Evolutionary conservation across 2,888 invertebrate species (phyloP).

Genomic region (Theretra japonica): DNA sequence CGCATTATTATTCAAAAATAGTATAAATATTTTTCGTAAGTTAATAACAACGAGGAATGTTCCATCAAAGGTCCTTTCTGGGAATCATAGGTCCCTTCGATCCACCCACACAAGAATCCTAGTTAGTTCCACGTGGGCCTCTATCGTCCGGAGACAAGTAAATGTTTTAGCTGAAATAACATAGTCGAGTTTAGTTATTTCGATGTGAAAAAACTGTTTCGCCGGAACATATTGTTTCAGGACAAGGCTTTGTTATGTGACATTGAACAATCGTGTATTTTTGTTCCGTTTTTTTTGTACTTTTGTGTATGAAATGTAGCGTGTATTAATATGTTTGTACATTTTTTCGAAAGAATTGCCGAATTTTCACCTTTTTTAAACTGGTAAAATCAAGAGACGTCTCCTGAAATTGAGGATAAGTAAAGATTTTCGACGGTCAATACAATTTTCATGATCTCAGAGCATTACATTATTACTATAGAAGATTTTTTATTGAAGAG

Average conservation of each 20-base stretch:
- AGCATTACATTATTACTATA: too few species aligned
- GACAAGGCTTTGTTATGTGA: conserved; percentile 16
- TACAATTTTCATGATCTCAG: too few species aligned
- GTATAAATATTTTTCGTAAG: not conserved
- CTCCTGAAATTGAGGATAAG: too few species aligned
- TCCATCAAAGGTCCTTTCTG: not conserved
- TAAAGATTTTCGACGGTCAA: too few species aligned
- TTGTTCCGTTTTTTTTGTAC: not conserved
- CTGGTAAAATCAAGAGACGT: too few species aligned
- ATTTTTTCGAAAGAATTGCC: too few species aligned
- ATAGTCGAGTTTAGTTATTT: not conserved
- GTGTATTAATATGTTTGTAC: too few species aligned
- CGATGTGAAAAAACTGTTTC: not conserved
- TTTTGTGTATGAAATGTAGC: not conserved
- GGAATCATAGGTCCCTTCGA: too few species aligned
- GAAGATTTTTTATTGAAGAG: too few species aligned
- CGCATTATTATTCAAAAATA: too few species aligned
- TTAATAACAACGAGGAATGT: not conserved
- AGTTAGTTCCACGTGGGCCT: not conserved
- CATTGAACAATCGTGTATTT: conserved; percentile 15
- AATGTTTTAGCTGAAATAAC: not conserved
- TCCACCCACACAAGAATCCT: too few species aligned
- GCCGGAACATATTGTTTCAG: conserved; percentile 11
- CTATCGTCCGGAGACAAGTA: not conserved
- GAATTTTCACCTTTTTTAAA: too few species aligned